Evolutionary conservation across 2,113 vertebrate species (phyloP).

Genomic region (Salvelinus fontinalis): DNA sequence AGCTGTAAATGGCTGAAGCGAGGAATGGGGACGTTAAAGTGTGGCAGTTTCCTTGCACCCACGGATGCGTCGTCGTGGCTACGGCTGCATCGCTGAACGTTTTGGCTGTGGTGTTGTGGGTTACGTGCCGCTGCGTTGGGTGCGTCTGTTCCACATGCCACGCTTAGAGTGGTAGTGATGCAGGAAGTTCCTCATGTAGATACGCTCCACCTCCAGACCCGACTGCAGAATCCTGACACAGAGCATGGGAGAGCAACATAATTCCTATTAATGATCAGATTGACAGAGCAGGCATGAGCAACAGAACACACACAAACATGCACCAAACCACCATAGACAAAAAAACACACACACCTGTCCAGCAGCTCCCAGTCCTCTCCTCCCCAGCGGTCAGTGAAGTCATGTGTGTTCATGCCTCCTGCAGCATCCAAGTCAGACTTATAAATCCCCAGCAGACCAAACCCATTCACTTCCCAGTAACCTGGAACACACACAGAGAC

Average conservation of each 20-base stretch:
- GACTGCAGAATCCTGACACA: constrained; percentile 82
- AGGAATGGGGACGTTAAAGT: constrained; percentile 50
- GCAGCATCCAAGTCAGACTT: constrained; percentile 90
- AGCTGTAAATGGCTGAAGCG: constrained; percentile 16
- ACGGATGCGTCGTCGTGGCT: neutral
- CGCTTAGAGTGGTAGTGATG: constrained; percentile 92
- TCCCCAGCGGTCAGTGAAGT: constrained; percentile 90
- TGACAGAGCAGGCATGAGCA: neutral
- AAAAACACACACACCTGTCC: constrained; percentile 80
- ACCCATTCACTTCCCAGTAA: constrained; percentile 96
- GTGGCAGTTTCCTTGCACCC: constrained; percentile 35
- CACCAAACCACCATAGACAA: neutral
- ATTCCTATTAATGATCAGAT: neutral
- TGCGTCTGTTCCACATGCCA: constrained; percentile 92
- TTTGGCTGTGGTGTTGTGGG: constrained; percentile 46
- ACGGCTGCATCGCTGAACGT: neutral
- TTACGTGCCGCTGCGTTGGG: constrained; percentile 38
- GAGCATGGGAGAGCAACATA: constrained; percentile 6
- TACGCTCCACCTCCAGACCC: constrained; percentile 91
- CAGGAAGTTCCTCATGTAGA: constrained; percentile 90
- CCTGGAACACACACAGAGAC: constrained; percentile 66
- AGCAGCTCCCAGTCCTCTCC: constrained; percentile 98
- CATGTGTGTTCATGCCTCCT: constrained; percentile 94
- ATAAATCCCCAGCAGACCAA: constrained; percentile 94
- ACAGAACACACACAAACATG: neutral